These are phyloP conservation scores for Acyrthosiphon pisum DNA, from an alignment of 1,140 invertebrate genomes.

Conservation along the genomic window DNA sequence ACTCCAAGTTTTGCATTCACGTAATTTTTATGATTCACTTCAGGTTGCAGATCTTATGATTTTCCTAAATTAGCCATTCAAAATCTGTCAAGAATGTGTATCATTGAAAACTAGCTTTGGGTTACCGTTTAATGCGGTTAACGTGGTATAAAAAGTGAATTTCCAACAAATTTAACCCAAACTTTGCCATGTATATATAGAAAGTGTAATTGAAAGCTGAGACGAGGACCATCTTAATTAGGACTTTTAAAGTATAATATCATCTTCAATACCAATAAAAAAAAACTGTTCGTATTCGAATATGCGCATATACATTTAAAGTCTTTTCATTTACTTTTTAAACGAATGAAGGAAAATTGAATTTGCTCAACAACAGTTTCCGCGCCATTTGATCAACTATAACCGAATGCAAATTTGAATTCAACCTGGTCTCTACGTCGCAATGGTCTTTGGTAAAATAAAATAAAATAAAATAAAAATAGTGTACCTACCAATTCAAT, in stretches of 20 bases:
- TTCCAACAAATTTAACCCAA: slow-evolving; percentile 25
- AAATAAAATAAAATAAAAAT: neutral
- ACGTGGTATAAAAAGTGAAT: neutral
- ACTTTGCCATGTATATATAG: neutral
- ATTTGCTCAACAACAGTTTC: slow-evolving; percentile 27
- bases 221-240: slow-evolving; percentile 30
- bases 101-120: neutral
- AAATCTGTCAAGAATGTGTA: neutral
- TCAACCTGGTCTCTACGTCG: too few relatives aligned
- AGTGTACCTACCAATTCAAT: neutral
- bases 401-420: slow-evolving; percentile 8
- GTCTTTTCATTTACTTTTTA: slow-evolving; percentile 11
- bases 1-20: neutral
- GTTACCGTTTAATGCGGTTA: neutral
- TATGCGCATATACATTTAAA: neutral
- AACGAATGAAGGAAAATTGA: neutral
- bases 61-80: neutral
- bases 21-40: neutral
- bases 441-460: neutral
- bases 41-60: neutral
- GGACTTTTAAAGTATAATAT: neutral
- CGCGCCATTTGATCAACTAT: slow-evolving; percentile 28
- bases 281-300: neutral
- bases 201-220: neutral
- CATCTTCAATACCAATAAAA: neutral